A percentile compares a stretch with the other conserved stretches of the same genome.
These are phyloP conservation scores for Steinernema scapterisci DNA, from an alignment of 2,888 invertebrate genomes.

Conservation along the genomic window DNA sequence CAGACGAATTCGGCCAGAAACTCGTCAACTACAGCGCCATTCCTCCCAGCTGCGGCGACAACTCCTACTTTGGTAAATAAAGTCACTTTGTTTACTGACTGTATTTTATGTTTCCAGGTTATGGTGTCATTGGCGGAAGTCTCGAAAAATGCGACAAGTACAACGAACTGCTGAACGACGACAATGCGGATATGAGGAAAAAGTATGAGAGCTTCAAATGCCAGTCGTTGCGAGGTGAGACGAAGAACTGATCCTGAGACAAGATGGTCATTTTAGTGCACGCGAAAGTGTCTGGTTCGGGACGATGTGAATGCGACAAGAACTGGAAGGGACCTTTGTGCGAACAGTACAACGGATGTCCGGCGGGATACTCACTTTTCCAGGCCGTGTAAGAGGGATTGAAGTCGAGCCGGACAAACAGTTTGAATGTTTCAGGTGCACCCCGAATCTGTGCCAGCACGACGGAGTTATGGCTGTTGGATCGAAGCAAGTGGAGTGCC, in stretches of 20 bases:
- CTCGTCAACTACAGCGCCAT: not conserved
- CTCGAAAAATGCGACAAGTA: slow-evolving; percentile 60
- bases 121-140: slow-evolving; percentile 57
- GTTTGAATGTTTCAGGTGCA: slow-evolving; percentile 48
- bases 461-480: slow-evolving; percentile 62
- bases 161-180: slow-evolving; percentile 43
- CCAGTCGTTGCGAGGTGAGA: slow-evolving; percentile 53
- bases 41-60: slow-evolving; percentile 41
- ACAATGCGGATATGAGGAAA: slow-evolving; percentile 38
- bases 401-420: not conserved
- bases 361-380: slow-evolving; percentile 47
- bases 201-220: slow-evolving; percentile 61
- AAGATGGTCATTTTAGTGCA: slow-evolving; percentile 45
- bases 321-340: slow-evolving; percentile 61
- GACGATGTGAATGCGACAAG: slow-evolving; percentile 54
- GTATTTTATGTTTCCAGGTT: slow-evolving; percentile 38
- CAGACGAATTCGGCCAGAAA: slow-evolving; percentile 38
- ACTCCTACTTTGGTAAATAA: slow-evolving; percentile 45
- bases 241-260: not conserved
- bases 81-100: not conserved
- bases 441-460: slow-evolving; percentile 59
- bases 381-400: slow-evolving; percentile 50
- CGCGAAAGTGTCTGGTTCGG: slow-evolving; percentile 44
- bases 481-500: slow-evolving; percentile 59
- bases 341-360: slow-evolving; percentile 59